These are phyloP conservation scores for Ametastegia equiseti DNA, from an alignment of 2,888 invertebrate genomes.

Conservation along the genomic window DNA sequence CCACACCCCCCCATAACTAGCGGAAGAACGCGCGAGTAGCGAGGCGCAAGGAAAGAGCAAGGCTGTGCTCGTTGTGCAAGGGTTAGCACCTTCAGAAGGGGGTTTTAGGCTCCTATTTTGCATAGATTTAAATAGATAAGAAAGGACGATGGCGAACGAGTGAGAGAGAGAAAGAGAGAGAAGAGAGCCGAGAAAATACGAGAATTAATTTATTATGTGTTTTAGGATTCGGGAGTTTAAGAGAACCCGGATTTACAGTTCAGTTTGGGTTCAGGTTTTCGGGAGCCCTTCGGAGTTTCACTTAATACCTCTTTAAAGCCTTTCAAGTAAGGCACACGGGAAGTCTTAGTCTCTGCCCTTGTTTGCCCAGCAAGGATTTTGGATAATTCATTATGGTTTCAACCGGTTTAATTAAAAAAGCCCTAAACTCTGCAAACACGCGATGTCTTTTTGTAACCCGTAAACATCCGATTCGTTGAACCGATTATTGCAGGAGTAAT, in stretches of 20 bases:
- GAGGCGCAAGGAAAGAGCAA: slow-evolving; percentile 29
- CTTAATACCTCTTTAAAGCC: slow-evolving; percentile 67
- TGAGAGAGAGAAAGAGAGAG: slow-evolving; percentile 2
- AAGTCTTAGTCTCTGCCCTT: slow-evolving; percentile 31
- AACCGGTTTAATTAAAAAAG: slow-evolving; percentile 42
- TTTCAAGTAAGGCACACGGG: slow-evolving; percentile 29
- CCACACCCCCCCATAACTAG: slow-evolving; percentile 46
- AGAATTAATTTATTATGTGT: slow-evolving; percentile 75
- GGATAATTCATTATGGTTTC: slow-evolving; percentile 46
- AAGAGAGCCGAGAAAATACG: slow-evolving; percentile 66
- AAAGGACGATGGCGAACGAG: slow-evolving; percentile 50
- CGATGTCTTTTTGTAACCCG: neutral
- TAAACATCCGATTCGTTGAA: neutral
- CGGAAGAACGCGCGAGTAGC: slow-evolving; percentile 41
- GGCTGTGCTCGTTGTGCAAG: slow-evolving; percentile 53
- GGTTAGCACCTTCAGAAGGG: slow-evolving; percentile 69
- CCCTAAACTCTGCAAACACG: slow-evolving; percentile 1
- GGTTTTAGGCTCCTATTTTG: slow-evolving; percentile 74
- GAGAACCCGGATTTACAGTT: slow-evolving; percentile 62
- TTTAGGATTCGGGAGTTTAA: slow-evolving; percentile 63
- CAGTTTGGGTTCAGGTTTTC: slow-evolving; percentile 59
- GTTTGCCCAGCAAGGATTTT: slow-evolving; percentile 36
- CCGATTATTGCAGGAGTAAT: neutral
- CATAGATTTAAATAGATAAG: slow-evolving; percentile 76
- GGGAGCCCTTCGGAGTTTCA: slow-evolving; percentile 56